Evolutionary conservation across 1,140 invertebrate genomes (phyloP), one percentile per base, ranked within the genome.

Genomic region (Spodoptera litura): DNA sequence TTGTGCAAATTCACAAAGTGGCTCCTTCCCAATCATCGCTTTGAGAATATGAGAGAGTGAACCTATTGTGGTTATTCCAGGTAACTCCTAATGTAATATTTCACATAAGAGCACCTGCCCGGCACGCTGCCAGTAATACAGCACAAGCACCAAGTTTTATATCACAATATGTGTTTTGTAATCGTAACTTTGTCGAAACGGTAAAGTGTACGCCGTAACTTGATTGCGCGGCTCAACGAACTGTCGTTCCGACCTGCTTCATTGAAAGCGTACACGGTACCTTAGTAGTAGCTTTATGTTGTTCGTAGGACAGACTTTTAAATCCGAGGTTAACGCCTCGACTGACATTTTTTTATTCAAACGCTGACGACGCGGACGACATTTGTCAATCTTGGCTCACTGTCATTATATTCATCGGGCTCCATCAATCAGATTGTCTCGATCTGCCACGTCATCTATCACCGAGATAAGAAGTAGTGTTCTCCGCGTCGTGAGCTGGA

Each of bases 71-170:
- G 83, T 86, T 91, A 88, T 91, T 89, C 84, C 91, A 94, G 92
- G 93, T 94, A 94, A 93, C 82, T 89, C 83, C 82, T 88, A 90
- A 83, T 89, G 87, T 94, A 92, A 93, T 93, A 91, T 93, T 93
- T 93, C 90, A 93, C 90, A 92, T 93, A 93, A 90, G 85, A 90
- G 93, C 93, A 94, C 93, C 90, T 94, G 93, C 92, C 91, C 92
- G 93, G 93, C 93, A 94, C 93, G 93, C 93, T 87, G 92, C 92
- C 92, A 94, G 93, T 94, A 94, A 87, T 89, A 89, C 88, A 92
- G 93, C 93, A 94, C 93, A 90, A 90, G 92, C 92, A 93, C 93
- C 91, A 94, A 91, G 87, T 94, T 94, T 94, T 93, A 91, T 92
- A 93, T 92, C 86, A 93, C 88, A 85, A 89, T 93, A 90, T 91